Evolutionary conservation across 2,113 vertebrate species (phyloP).

Genomic region (Toxotes chatareus): DNA sequence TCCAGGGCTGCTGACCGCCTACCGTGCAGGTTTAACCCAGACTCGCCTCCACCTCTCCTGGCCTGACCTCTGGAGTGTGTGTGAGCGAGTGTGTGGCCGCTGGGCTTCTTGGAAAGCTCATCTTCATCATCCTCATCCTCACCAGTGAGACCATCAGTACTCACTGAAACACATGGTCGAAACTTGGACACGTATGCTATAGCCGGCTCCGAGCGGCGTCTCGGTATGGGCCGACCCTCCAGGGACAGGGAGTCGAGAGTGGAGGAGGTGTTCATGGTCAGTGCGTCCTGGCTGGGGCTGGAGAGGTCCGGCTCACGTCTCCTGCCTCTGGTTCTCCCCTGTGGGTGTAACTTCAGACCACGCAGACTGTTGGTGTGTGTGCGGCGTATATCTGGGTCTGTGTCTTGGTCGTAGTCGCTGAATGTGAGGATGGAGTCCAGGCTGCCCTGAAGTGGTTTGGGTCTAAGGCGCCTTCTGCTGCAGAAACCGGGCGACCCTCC

Average conservation of each 20-base stretch:
- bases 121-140: slow-evolving; percentile 63
- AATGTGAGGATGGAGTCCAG: slow-evolving; percentile 93
- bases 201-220: slow-evolving; percentile 90
- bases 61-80: not conserved
- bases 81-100: not conserved
- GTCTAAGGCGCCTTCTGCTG: slow-evolving; percentile 74
- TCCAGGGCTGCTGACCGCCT: slow-evolving; percentile 74
- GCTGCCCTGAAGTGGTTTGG: slow-evolving; percentile 88
- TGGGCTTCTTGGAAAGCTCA: slow-evolving; percentile 34
- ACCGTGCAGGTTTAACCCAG: not conserved
- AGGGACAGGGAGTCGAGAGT: slow-evolving; percentile 57
- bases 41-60: not conserved
- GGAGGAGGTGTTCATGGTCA: not conserved
- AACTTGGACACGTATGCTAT: slow-evolving; percentile 78
- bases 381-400: slow-evolving; percentile 49
- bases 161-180: slow-evolving; percentile 59
- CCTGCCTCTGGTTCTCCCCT: slow-evolving; percentile 56
- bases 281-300: slow-evolving; percentile 29
- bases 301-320: slow-evolving; percentile 39
- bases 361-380: not conserved
- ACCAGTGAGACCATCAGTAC: slow-evolving; percentile 82
- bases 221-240: slow-evolving; percentile 65
- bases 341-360: not conserved
- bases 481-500: slow-evolving; percentile 83
- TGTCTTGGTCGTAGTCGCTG: slow-evolving; percentile 89